Conservation (phyloP, 2,113 vertebrate genomes). For the Vanacampus margaritifer region DNA sequence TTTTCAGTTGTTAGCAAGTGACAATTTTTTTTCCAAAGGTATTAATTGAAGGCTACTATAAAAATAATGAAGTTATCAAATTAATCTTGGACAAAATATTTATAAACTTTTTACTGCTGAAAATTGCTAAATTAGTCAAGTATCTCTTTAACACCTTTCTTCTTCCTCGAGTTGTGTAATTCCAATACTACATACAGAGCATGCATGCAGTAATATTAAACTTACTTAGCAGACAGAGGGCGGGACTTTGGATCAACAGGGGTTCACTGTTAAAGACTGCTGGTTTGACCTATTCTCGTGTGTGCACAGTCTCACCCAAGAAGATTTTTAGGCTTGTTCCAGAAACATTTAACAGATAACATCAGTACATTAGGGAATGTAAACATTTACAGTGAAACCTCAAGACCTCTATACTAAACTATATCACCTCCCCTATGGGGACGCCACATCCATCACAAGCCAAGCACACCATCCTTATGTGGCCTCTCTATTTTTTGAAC, state of each 20-base stretch:
- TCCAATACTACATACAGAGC: too few relatives aligned
- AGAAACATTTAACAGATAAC: conserved; percentile 78
- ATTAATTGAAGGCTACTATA: too few relatives aligned
- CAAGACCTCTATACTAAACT: conserved; percentile 51
- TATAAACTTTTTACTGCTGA: too few relatives aligned
- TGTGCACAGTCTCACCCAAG: neutral
- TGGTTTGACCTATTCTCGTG: conserved; percentile 59
- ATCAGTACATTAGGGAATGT: conserved; percentile 72
- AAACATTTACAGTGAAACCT: conserved; percentile 79
- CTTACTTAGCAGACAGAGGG: conserved; percentile 32
- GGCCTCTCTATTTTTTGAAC: conserved; percentile 12
- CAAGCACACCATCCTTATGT: conserved; percentile 32
- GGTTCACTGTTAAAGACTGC: conserved; percentile 66
- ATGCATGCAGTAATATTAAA: too few relatives aligned
- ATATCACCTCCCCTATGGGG: conserved; percentile 29
- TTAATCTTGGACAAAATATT: too few relatives aligned
- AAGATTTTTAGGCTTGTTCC: conserved; percentile 56
- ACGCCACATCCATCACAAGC: conserved; percentile 64
- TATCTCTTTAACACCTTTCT: too few relatives aligned
- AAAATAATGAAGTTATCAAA: too few relatives aligned
- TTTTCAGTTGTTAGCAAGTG: too few relatives aligned
- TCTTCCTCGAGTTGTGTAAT: too few relatives aligned
- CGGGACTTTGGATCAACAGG: conserved; percentile 61
- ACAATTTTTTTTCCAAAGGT: too few relatives aligned
- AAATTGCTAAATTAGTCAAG: too few relatives aligned